These are phyloP conservation scores for Lepetodrilus schrolli DNA, from an alignment of 2,888 invertebrate species.

Conservation along the genomic window DNA sequence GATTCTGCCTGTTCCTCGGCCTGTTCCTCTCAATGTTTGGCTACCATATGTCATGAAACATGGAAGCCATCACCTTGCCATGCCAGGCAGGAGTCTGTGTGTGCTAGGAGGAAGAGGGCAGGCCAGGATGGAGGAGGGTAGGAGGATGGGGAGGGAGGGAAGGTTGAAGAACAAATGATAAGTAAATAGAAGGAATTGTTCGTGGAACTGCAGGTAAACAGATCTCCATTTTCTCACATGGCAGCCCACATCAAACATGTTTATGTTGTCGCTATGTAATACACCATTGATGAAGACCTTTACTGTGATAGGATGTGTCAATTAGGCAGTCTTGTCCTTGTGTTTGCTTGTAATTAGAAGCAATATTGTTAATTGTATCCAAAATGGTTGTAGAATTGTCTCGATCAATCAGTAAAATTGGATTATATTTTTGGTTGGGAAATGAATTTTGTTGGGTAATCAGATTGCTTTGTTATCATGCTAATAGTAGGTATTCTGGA, in stretches of 20 bases:
- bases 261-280: background rate
- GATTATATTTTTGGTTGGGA: background rate
- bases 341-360: slow-evolving; percentile 14
- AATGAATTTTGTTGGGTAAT: no score
- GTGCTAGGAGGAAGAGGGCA: background rate
- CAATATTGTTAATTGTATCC: slow-evolving; percentile 2
- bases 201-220: background rate
- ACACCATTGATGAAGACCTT: background rate
- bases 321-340: background rate
- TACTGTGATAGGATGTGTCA: no score
- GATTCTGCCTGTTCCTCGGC: no score
- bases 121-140: no score
- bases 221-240: background rate
- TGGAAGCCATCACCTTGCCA: background rate
- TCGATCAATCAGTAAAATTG: no score
- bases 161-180: slow-evolving; percentile 16
- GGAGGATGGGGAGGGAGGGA: no score
- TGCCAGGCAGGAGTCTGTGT: background rate
- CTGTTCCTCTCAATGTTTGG: no score
- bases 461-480: no score
- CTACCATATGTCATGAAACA: no score
- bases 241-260: background rate
- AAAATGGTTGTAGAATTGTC: no score
- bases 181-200: slow-evolving; percentile 8
- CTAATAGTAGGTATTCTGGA: no score